Percentiles rank a stretch among this genome's conserved stretches.
Conservation (phyloP, 2,113 vertebrate genomes). For the Ctenomys sociabilis region DNA sequence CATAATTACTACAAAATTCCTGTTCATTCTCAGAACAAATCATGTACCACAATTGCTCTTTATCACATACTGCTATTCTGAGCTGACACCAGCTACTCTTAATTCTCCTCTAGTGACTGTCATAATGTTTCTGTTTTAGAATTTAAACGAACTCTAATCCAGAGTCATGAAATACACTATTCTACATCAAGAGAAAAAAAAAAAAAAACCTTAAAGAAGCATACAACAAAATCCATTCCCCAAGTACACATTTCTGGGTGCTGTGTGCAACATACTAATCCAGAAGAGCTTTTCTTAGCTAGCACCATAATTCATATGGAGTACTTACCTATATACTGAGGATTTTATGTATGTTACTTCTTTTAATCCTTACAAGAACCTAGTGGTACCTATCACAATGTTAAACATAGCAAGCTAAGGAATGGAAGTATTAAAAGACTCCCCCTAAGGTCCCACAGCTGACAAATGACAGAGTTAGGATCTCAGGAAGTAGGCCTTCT, state of each 20-base stretch:
- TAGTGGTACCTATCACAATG: neutral
- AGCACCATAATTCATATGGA: neutral
- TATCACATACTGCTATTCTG: slow-evolving; percentile 35
- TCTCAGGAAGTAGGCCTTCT: neutral
- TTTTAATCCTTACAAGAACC: neutral
- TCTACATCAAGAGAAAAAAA: neutral
- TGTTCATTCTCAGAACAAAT: slow-evolving; percentile 41
- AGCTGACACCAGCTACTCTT: slow-evolving; percentile 63
- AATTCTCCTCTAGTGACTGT: slow-evolving; percentile 61
- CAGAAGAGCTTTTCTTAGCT: neutral
- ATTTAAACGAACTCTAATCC: slow-evolving; percentile 62
- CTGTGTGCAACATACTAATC: neutral
- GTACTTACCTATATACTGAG: neutral
- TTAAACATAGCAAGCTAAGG: neutral
- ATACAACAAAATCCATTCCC: neutral
- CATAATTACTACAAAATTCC: slow-evolving; percentile 66
- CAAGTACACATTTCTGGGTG: neutral
- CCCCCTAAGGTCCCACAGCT: neutral
- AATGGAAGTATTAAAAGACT: neutral
- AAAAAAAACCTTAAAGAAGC: neutral
- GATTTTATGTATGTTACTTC: neutral
- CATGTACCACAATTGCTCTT: slow-evolving; percentile 47
- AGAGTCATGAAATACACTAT: slow-evolving; percentile 22
- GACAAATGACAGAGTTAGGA: neutral
- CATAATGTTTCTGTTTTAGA: slow-evolving; percentile 66